Evolutionary conservation across 1,140 invertebrate genomes (phyloP).

Genomic region (Arctopsyche grandis): DNA sequence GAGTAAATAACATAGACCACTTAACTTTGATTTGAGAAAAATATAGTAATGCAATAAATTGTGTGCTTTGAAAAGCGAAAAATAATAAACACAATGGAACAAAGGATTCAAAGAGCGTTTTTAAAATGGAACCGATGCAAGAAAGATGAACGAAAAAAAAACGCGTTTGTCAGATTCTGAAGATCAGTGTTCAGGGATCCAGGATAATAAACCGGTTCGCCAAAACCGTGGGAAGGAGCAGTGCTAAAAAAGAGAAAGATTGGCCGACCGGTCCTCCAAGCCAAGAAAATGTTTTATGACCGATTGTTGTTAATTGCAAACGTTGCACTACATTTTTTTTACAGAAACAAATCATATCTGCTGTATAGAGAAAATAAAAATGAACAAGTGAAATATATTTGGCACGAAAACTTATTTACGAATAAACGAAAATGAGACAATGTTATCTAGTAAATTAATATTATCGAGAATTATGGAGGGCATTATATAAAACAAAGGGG

Average conservation of each 20-base stretch:
- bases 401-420: background rate
- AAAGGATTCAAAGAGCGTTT: too few relatives aligned
- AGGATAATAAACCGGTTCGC: conserved; percentile 26
- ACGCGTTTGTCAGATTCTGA: background rate
- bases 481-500: conserved; percentile 13
- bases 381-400: background rate
- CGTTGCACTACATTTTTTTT: background rate
- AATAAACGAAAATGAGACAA: background rate
- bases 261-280: background rate
- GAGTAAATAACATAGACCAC: too few relatives aligned
- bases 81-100: too few relatives aligned
- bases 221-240: conserved; percentile 23
- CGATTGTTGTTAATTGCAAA: conserved; percentile 33
- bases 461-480: conserved; percentile 28
- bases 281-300: conserved; percentile 39
- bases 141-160: conserved; percentile 18
- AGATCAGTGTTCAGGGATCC: conserved; percentile 19
- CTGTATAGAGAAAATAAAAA: too few relatives aligned
- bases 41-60: too few relatives aligned
- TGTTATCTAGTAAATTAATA: conserved; percentile 20
- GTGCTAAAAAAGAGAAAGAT: conserved; percentile 20
- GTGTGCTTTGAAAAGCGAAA: too few relatives aligned
- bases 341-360: too few relatives aligned
- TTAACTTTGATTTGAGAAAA: too few relatives aligned
- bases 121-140: background rate